These are phyloP conservation scores for Brachionus asplanchnoidis DNA, from an alignment of 1,140 invertebrate species.

Conservation along the genomic window DNA sequence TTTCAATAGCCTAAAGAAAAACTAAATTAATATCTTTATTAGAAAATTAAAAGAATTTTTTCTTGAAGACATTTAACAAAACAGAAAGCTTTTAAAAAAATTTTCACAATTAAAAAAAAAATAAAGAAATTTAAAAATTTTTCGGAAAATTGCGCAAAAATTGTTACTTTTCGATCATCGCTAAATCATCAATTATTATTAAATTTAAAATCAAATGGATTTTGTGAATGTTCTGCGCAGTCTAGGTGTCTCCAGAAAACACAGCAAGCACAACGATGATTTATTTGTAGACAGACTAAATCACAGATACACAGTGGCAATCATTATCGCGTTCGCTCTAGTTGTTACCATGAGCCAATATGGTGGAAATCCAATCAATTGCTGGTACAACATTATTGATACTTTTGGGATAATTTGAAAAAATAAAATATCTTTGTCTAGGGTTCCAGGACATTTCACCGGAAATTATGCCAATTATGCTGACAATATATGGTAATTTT, in stretches of 20 bases:
- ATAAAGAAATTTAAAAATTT: too few relatives aligned
- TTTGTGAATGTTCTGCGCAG: conserved; percentile 5
- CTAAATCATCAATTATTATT: neutral
- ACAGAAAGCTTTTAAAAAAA: neutral
- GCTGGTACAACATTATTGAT: conserved; percentile 46
- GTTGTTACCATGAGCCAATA: neutral
- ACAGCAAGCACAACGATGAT: conserved; percentile 55
- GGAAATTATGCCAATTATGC: conserved; percentile 57
- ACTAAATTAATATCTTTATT: too few relatives aligned
- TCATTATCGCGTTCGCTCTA: conserved; percentile 47
- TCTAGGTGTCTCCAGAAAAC: conserved; percentile 19
- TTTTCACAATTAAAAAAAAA: neutral
- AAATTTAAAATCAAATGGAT: neutral
- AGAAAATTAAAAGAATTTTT: too few relatives aligned
- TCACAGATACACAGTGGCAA: conserved; percentile 60
- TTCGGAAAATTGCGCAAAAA: neutral
- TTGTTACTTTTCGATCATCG: neutral
- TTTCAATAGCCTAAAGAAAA: too few relatives aligned
- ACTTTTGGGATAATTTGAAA: neutral
- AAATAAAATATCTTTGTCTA: neutral
- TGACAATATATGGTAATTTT: conserved; percentile 51
- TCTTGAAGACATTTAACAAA: too few relatives aligned
- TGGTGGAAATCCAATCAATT: conserved; percentile 57
- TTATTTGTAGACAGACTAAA: conserved; percentile 61
- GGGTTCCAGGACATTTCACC: conserved; percentile 56